phyloP scores from a whole-genome alignment of 2,113 vertebrate species.

The Rhadina sibilatrix region DNA sequence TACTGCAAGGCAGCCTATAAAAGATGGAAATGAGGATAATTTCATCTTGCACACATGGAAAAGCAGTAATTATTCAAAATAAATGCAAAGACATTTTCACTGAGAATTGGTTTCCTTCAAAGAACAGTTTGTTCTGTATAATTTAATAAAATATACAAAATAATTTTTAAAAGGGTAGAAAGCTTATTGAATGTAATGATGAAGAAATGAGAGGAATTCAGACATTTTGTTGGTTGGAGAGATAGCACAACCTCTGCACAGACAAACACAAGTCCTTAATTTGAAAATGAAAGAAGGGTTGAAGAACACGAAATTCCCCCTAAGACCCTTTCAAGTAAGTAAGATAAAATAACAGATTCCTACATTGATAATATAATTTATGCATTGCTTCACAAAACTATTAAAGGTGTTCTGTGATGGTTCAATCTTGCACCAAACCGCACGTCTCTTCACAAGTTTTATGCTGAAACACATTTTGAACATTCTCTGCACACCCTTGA shows the following conservation, averaged over 20 bases:
- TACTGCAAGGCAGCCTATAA: background rate
- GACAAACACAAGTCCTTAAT: background rate
- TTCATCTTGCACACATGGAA: background rate
- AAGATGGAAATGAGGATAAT: background rate
- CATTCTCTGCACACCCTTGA: background rate
- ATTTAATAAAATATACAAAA: background rate
- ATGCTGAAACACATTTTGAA: background rate
- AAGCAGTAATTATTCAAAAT: background rate
- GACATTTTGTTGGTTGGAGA: background rate
- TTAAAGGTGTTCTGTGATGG: background rate
- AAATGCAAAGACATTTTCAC: slow-evolving; percentile 6
- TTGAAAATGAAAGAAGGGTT: background rate
- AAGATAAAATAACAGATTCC: background rate
- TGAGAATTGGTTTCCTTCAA: background rate
- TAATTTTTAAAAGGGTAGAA: background rate
- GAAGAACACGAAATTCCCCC: background rate
- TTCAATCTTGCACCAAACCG: background rate
- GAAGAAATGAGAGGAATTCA: background rate
- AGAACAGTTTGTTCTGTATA: background rate
- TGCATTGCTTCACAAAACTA: background rate
- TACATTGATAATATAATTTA: background rate
- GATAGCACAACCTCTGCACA: background rate
- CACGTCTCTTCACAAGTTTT: accelerated
- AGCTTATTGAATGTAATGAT: background rate
- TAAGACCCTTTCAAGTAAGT: background rate